phyloP scores from a whole-genome alignment of 1,140 invertebrate genomes.

The Saxidomus purpurata region DNA sequence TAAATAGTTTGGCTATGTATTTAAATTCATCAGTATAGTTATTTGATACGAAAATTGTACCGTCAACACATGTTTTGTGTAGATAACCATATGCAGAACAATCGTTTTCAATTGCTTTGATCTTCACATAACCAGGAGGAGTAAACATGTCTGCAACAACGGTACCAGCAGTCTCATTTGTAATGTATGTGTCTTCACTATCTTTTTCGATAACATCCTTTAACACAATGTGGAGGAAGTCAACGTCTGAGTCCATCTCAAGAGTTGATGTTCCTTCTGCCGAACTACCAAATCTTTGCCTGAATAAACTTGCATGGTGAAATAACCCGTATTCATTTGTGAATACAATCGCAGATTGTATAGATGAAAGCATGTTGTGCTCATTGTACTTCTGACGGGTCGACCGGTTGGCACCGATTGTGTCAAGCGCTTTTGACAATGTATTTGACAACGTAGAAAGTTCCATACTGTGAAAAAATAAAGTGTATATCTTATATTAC shows the following conservation, averaged over 20 bases:
- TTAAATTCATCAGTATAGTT: background rate
- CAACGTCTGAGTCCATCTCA: background rate
- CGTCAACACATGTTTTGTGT: background rate
- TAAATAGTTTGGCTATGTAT: background rate
- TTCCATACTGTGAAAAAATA: no score
- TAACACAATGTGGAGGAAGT: background rate
- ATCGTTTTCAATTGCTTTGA: background rate
- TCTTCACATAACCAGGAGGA: slow-evolving; percentile 1
- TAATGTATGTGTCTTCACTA: background rate
- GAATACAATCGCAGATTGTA: background rate
- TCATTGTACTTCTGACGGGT: background rate
- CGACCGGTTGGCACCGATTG: background rate
- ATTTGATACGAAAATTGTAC: background rate
- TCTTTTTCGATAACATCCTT: background rate
- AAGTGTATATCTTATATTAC: no score
- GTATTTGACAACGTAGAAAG: background rate
- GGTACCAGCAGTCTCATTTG: background rate
- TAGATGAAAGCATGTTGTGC: background rate
- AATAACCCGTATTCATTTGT: background rate
- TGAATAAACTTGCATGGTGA: background rate
- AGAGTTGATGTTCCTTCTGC: slow-evolving; percentile 35
- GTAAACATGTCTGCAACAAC: slow-evolving; percentile 9
- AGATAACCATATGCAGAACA: no score
- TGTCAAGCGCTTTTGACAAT: background rate
- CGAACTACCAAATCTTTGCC: background rate